These are phyloP conservation scores for Alcedo quadribrachys DNA, from an alignment of 2,797 vertebrate genomes.

Conservation along the genomic window DNA sequence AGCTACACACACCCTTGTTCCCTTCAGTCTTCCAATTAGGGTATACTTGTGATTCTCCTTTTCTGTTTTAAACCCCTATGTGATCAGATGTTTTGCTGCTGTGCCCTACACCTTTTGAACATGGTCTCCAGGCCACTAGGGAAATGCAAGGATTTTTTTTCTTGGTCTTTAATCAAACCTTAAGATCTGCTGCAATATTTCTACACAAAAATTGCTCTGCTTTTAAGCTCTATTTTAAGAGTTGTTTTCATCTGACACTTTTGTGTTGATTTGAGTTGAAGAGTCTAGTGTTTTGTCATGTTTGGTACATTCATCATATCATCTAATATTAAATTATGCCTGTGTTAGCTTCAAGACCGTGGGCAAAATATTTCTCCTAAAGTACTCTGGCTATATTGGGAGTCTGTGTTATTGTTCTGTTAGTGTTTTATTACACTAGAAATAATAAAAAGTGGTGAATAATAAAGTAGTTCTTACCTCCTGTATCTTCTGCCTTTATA, in stretches of 20 bases:
- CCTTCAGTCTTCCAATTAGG: slow-evolving; percentile 56
- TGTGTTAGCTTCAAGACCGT: neutral
- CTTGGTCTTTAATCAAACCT: neutral
- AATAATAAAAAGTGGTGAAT: neutral
- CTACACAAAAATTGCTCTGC: neutral
- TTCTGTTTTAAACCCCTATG: slow-evolving; percentile 33
- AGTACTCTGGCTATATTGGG: neutral
- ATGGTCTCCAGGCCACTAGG: neutral
- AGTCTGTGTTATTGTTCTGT: neutral
- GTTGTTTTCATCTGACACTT: neutral
- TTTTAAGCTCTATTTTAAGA: neutral
- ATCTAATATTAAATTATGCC: neutral
- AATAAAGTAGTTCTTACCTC: neutral
- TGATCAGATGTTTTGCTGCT: slow-evolving; percentile 44
- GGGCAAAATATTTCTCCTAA: neutral
- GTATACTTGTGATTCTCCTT: slow-evolving; percentile 53
- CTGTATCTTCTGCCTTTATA: neutral
- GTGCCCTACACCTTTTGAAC: slow-evolving; percentile 5
- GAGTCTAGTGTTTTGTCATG: neutral
- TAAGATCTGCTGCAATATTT: neutral
- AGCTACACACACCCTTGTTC: slow-evolving; percentile 41
- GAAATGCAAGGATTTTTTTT: neutral
- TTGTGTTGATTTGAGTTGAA: neutral
- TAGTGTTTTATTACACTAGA: neutral
- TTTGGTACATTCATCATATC: neutral